Evolutionary conservation across 2,888 invertebrate genomes (phyloP), one percentile per base, ranked within the genome.

Genomic region (Euplagia quadripunctaria): DNA sequence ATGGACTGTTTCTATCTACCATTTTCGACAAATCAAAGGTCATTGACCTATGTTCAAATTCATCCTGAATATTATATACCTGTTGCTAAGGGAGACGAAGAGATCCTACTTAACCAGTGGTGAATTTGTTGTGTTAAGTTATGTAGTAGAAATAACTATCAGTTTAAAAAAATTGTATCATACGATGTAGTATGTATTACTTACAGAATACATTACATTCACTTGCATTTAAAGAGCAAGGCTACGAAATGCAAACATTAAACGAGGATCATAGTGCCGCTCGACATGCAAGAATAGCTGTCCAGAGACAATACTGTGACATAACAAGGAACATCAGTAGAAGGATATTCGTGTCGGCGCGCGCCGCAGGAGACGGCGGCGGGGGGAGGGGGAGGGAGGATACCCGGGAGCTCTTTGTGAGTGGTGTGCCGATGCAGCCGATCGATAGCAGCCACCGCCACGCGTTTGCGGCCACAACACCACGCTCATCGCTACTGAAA

Each of bases 401-500:
- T 71, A 70, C 74, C 77, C 79, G 76, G 82, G 79, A 74, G 84
- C 85, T 86, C 88, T 89, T 86, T 88, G 89, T 86, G 88, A 86
- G 68, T 42, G 11, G 58, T 42, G 70, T 43, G 85, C 74, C 86
- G 87, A 85, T 90, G 90, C 90, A 90, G 76, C 81, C 86, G 91
- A 91, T 93, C 92, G 89, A 93, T 93, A 91, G 80, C 85, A 82
- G 82, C 81, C 82, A 80, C 80, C 72, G 31, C n/a, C 80, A 76
- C 80, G 79, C 83, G 78, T 49, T 9, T 49, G 74, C 80, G 71
- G 75, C 80, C 79, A 76, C 79, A 74, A 65, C 79, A 72, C 65
- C 65, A 68, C 41, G 68, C 77, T 61, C 63, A 61, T 68, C 12
- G 68, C 17, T 58, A 55, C 64, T 20, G 64, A 42, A 31, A 43